These are phyloP conservation scores for Brachionus plicatilis DNA, from an alignment of 1,140 invertebrate species.

Conservation along the genomic window DNA sequence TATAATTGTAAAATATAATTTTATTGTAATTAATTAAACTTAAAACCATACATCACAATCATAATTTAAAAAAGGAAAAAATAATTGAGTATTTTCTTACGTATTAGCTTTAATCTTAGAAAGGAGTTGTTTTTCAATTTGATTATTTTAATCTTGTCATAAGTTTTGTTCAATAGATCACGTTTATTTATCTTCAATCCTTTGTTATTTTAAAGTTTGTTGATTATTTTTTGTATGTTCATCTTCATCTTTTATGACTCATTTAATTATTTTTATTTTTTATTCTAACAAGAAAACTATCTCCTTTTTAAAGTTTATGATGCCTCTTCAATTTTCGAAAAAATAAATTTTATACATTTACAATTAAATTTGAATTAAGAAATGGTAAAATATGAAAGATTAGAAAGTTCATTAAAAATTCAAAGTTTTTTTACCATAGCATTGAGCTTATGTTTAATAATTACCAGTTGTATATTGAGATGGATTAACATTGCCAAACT, in stretches of 20 bases:
- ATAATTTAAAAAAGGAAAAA: no score
- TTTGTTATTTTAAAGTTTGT: background rate
- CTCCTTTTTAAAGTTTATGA: background rate
- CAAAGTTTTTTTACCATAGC: background rate
- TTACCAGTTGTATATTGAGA: background rate
- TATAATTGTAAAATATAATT: no score
- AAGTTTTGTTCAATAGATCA: no score
- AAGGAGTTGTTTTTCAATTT: no score
- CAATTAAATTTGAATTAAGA: background rate
- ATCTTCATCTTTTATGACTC: background rate
- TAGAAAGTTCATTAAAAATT: background rate
- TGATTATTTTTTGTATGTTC: background rate
- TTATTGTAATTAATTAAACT: no score
- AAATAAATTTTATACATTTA: background rate
- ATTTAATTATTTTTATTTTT: background rate
- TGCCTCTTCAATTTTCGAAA: background rate
- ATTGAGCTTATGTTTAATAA: conserved; percentile 1
- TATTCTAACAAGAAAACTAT: background rate
- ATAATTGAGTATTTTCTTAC: no score
- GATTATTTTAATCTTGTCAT: no score
- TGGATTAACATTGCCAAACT: background rate
- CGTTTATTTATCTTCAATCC: background rate
- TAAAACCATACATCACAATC: no score
- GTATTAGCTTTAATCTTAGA: no score
- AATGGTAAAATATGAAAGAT: conserved; percentile 22